phyloP scores from a whole-genome alignment of 2,888 invertebrate species.

The Habroteleia sp. region DNA sequence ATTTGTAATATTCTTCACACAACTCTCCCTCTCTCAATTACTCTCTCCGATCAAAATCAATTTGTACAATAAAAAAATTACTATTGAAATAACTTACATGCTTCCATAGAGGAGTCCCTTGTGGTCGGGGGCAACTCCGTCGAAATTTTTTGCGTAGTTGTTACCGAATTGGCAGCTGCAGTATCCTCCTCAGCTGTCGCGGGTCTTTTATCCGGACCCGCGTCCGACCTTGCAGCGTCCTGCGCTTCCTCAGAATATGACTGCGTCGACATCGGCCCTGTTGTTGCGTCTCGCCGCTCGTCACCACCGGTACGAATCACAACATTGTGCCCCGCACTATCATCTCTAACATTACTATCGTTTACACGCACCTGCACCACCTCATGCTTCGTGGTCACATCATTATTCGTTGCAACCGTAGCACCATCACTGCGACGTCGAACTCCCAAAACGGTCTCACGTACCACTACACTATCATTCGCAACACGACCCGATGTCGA shows the following conservation, averaged over 20 bases:
- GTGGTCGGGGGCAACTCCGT: conserved; percentile 74
- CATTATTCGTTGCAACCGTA: conserved; percentile 25
- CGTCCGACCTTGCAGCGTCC: conserved; percentile 75
- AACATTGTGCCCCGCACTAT: conserved; percentile 54
- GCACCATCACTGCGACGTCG: conserved; percentile 35
- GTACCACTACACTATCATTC: conserved; percentile 53
- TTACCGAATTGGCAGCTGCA: conserved; percentile 65
- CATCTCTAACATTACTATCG: conserved; percentile 50
- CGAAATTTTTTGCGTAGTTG: conserved; percentile 64
- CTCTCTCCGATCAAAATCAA: too few species aligned
- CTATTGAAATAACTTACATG: conserved; percentile 72
- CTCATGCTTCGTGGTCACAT: conserved; percentile 48
- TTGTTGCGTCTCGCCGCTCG: conserved; percentile 70
- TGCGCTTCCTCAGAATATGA: conserved; percentile 74
- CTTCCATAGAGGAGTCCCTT: conserved; percentile 77
- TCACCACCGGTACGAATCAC: conserved; percentile 68
- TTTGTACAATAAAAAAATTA: too few species aligned
- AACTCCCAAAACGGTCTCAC: conserved; percentile 55
- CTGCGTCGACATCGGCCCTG: conserved; percentile 78
- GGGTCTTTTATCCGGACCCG: conserved; percentile 67
- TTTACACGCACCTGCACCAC: conserved; percentile 56
- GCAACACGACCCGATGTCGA: conserved; percentile 36
- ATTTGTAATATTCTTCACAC: too few species aligned
- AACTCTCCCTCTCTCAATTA: too few species aligned
- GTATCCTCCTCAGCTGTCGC: conserved; percentile 61